A percentile compares a stretch with the other conserved stretches of the same genome.
These are phyloP conservation scores for Prenolepis imparis DNA, from an alignment of 2,888 invertebrate species.

Conservation along the genomic window DNA sequence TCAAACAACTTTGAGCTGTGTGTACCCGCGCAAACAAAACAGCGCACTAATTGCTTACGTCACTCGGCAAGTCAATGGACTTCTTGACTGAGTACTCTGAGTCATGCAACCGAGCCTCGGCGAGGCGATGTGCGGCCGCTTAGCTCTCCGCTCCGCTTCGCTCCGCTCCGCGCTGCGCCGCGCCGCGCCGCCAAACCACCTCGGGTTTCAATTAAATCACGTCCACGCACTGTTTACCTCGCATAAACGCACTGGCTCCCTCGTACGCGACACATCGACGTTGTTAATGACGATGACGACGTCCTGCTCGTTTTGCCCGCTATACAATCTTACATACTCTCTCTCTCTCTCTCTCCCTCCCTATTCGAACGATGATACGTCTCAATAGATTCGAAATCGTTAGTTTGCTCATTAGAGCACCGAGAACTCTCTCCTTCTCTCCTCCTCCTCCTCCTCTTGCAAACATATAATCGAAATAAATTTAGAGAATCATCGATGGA, in stretches of 20 bases:
- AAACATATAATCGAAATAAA: slow-evolving; percentile 34
- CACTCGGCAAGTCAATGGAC: slow-evolving; percentile 84
- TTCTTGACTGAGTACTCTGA: slow-evolving; percentile 79
- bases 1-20: slow-evolving; percentile 83
- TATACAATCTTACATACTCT: background rate
- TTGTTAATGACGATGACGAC: slow-evolving; percentile 69
- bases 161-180: slow-evolving; percentile 48
- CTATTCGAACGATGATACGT: background rate
- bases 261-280: slow-evolving; percentile 55
- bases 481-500: slow-evolving; percentile 26
- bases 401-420: background rate
- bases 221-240: slow-evolving; percentile 83
- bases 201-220: slow-evolving; percentile 83
- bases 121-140: slow-evolving; percentile 52
- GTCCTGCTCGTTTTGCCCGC: slow-evolving; percentile 8
- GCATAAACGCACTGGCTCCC: slow-evolving; percentile 79
- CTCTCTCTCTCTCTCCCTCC: background rate
- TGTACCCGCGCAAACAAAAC: slow-evolving; percentile 83
- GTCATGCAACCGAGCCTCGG: slow-evolving; percentile 78
- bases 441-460: no score
- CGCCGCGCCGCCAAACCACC: slow-evolving; percentile 72
- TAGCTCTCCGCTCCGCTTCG: slow-evolving; percentile 44
- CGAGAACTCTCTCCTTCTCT: background rate
- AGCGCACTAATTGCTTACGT: slow-evolving; percentile 85
- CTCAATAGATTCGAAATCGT: background rate